Percentiles rank a stretch among this genome's conserved stretches.
phyloP scores from a whole-genome alignment of 1,140 invertebrate species.

The Drosophila sproati region DNA sequence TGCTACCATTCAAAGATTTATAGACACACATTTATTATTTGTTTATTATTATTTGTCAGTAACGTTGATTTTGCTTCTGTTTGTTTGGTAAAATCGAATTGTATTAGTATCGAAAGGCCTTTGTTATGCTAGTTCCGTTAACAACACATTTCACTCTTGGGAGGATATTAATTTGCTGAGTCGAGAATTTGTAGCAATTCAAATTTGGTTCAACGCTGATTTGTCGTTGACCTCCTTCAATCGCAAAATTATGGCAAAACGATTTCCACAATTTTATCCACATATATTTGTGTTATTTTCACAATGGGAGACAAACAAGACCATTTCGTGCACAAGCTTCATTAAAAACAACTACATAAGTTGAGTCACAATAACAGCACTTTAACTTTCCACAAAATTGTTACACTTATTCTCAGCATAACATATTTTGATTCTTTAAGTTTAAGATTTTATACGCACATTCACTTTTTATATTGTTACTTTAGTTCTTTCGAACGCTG shows the following conservation, averaged over 20 bases:
- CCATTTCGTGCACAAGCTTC: slow-evolving; percentile 52
- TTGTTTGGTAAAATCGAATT: slow-evolving; percentile 24
- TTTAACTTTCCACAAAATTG: slow-evolving; percentile 19
- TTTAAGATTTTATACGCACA: not conserved
- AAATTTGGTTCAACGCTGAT: slow-evolving; percentile 40
- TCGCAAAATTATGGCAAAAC: slow-evolving; percentile 53
- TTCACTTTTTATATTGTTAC: not conserved
- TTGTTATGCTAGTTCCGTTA: slow-evolving; percentile 24
- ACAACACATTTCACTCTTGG: slow-evolving; percentile 10
- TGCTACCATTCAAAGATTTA: not conserved
- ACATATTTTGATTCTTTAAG: not conserved
- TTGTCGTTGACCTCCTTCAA: slow-evolving; percentile 42
- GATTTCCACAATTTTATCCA: slow-evolving; percentile 56
- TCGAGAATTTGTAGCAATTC: slow-evolving; percentile 40
- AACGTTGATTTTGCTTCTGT: slow-evolving; percentile 24
- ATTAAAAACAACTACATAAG: slow-evolving; percentile 40
- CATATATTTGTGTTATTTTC: not conserved
- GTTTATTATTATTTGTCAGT: slow-evolving; percentile 39
- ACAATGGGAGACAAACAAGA: slow-evolving; percentile 47
- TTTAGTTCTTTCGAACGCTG: slow-evolving; percentile 5
- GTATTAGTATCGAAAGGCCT: slow-evolving; percentile 5
- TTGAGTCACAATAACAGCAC: slow-evolving; percentile 25
- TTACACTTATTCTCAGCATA: not conserved
- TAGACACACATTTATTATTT: not conserved
- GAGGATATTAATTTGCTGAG: slow-evolving; percentile 51